Conservation (phyloP, 2,797 vertebrate species). For the Megaceryle alcyon region DNA sequence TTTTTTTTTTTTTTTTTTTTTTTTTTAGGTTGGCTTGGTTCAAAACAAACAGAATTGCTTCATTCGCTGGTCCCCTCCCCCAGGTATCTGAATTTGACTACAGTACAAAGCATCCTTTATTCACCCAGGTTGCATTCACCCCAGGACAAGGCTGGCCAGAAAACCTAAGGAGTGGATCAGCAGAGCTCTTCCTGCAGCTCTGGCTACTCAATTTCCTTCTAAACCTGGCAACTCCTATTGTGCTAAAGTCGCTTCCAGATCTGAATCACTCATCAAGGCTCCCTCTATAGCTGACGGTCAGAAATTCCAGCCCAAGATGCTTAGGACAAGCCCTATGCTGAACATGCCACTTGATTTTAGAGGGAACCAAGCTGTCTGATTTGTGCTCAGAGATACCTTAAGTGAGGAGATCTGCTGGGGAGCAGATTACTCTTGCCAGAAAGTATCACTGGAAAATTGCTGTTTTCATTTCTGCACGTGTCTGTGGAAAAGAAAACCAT, state of each 20-base stretch:
- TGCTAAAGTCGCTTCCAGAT: background rate
- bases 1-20: too few species aligned
- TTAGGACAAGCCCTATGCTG: background rate
- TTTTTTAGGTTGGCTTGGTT: background rate
- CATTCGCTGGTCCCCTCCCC: background rate
- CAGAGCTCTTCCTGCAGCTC: background rate
- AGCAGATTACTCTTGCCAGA: background rate
- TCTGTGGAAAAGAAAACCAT: background rate
- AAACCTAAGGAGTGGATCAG: background rate
- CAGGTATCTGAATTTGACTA: background rate
- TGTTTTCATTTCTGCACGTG: background rate
- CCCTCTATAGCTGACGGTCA: background rate
- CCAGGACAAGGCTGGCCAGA: background rate
- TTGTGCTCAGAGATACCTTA: accelerated
- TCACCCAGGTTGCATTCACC: background rate
- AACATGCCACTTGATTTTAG: background rate
- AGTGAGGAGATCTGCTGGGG: accelerated
- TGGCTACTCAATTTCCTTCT: background rate
- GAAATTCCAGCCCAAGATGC: slow-evolving; percentile 19
- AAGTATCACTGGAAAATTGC: background rate
- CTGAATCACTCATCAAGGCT: background rate
- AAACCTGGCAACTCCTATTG: background rate
- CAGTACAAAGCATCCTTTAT: slow-evolving; percentile 38
- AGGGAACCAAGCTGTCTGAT: background rate
- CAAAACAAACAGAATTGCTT: slow-evolving; percentile 33